Conservation (phyloP, 2,888 invertebrate species). For the Orchesella flavescens region DNA sequence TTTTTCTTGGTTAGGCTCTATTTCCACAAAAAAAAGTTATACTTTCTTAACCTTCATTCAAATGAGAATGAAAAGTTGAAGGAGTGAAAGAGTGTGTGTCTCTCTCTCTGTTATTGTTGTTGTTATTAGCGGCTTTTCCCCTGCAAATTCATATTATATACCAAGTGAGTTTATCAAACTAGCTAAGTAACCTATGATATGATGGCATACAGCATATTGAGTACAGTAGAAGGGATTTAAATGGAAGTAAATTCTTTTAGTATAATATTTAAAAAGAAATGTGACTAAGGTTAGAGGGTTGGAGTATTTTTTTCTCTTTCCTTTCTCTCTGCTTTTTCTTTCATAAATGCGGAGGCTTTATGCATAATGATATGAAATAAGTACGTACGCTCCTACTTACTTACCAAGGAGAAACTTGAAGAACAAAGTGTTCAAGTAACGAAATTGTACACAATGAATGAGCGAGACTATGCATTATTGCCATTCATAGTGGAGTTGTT, state of each 20-base stretch:
- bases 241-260: neutral
- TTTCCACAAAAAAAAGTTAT: neutral
- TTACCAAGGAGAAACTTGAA: conserved; percentile 23
- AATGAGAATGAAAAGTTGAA: conserved; percentile 6
- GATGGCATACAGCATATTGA: neutral
- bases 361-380: conserved; percentile 39
- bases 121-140: conserved; percentile 2
- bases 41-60: conserved; percentile 15
- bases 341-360: neutral
- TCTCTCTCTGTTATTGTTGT: conserved; percentile 24
- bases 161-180: neutral
- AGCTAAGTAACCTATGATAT: no score
- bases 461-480: conserved; percentile 23
- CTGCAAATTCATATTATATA: neutral
- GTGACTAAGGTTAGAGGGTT: conserved; percentile 10
- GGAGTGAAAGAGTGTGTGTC: neutral
- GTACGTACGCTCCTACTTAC: no score
- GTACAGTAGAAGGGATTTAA: neutral
- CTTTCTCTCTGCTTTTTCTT: neutral
- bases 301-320: conserved; percentile 8
- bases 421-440: conserved; percentile 39
- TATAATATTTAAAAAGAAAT: conserved; percentile 31
- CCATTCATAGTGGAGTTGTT: neutral
- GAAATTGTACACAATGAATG: conserved; percentile 37
- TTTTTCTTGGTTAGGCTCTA: neutral